Evolutionary conservation across 37 sponge, comb jelly and placozoan species (phyloP).

Genomic region (Oopsacas minuta): DNA sequence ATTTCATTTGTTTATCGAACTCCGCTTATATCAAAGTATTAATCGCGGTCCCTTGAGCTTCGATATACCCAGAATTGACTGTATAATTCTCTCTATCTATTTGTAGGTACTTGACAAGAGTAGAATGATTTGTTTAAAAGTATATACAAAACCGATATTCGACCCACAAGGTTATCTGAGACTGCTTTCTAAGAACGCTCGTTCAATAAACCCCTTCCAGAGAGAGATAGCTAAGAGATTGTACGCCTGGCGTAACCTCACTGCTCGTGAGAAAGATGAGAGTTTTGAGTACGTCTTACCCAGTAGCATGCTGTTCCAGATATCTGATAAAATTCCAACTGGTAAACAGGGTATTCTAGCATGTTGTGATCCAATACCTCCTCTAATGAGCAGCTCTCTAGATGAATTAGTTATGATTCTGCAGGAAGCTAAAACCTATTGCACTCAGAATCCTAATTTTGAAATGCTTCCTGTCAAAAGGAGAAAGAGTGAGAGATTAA

Average conservation of each 20-base stretch:
- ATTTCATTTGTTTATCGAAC: too few species aligned
- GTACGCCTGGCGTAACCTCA: constrained; percentile 60
- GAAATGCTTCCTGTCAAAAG: too few species aligned
- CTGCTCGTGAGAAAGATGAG: constrained; percentile 84
- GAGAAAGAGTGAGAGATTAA: not conserved
- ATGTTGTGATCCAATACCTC: constrained; percentile 81
- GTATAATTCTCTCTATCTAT: not conserved
- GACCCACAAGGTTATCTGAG: not conserved
- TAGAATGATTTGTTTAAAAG: constrained; percentile 40
- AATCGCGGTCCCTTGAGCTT: too few species aligned
- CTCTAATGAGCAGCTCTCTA: constrained; percentile 57
- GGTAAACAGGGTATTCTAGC: constrained; percentile 76
- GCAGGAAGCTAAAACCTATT: constrained; percentile 33
- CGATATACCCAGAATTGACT: too few species aligned
- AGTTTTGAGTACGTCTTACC: constrained; percentile 75
- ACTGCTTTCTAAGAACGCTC: not conserved
- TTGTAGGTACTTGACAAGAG: constrained; percentile 34
- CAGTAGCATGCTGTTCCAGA: constrained; percentile 91
- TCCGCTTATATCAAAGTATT: too few species aligned
- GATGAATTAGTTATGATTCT: constrained; percentile 51
- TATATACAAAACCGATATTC: not conserved
- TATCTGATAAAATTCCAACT: constrained; percentile 61
- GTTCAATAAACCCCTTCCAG: constrained; percentile 16
- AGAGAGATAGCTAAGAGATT: constrained; percentile 40
- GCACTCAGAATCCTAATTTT: not conserved